Evolutionary conservation across 2,113 vertebrate species (phyloP).

Genomic region (Leptobrachium ailaonicum): DNA sequence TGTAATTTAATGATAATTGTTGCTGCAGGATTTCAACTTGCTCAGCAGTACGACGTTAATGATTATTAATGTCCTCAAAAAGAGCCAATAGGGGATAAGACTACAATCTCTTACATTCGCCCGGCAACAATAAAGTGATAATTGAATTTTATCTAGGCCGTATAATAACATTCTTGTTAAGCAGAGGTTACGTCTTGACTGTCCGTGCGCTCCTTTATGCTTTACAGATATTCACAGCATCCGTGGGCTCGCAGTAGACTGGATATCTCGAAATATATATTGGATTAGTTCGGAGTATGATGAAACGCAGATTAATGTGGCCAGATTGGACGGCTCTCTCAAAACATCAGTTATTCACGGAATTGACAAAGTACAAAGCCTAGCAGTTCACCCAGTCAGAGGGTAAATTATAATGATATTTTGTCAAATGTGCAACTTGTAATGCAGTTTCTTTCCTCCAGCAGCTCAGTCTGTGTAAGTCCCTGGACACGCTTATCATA

Average conservation of each 20-base stretch:
- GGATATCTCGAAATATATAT: conserved; percentile 96
- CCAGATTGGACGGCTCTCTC: conserved; percentile 92
- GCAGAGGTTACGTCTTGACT: conserved; percentile 29
- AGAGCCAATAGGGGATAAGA: conserved; percentile 52
- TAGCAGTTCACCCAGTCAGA: conserved; percentile 90
- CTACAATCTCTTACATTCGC: conserved; percentile 49
- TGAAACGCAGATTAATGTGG: conserved; percentile 97
- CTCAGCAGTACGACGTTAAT: conserved; percentile 51
- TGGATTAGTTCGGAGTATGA: conserved; percentile 98
- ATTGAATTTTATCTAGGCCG: conserved; percentile 48
- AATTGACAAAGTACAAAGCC: conserved; percentile 94
- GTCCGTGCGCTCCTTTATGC: conserved; percentile 54
- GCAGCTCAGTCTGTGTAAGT: too few species aligned
- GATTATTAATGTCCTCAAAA: conserved; percentile 52
- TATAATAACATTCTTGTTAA: conserved; percentile 33
- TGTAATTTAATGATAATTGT: conserved; percentile 55
- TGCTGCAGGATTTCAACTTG: conserved; percentile 52
- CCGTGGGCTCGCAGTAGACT: conserved; percentile 91
- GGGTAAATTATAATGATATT: conserved; percentile 78
- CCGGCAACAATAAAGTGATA: conserved; percentile 54
- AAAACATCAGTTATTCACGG: conserved; percentile 97
- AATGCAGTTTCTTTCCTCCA: too few species aligned
- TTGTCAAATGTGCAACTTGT: neutral
- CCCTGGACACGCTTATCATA: too few species aligned
- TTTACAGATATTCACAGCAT: conserved; percentile 91